Conservation (phyloP, 2,113 vertebrate genomes). For the Dendropsophus ebraccatus region DNA sequence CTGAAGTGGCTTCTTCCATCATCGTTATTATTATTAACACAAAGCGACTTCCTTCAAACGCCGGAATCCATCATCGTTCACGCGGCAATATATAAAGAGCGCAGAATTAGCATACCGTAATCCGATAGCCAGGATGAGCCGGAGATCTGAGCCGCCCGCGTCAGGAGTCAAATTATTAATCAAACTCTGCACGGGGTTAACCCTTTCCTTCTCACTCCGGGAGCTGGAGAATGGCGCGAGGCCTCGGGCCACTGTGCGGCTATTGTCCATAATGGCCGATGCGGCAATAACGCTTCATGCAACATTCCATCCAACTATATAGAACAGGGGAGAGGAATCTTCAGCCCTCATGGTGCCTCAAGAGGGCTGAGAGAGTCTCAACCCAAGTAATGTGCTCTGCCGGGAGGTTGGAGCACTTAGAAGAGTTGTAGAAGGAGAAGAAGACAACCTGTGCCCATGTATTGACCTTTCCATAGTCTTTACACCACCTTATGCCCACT, state of each 20-base stretch:
- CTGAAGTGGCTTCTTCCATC: constrained; percentile 5
- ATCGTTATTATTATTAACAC: constrained; percentile 32
- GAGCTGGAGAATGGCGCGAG: too few species aligned
- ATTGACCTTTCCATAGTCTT: too few species aligned
- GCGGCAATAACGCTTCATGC: neutral
- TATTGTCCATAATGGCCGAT: too few species aligned
- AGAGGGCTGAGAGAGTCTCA: too few species aligned
- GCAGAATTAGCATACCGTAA: constrained; percentile 38
- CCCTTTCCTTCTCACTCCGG: too few species aligned
- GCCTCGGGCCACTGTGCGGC: too few species aligned
- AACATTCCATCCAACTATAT: neutral
- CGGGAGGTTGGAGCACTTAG: too few species aligned
- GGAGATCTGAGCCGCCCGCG: neutral
- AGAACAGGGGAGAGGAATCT: neutral
- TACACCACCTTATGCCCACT: too few species aligned
- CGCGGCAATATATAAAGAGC: neutral
- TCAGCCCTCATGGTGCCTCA: too few species aligned
- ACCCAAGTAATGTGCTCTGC: too few species aligned
- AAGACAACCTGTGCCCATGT: too few species aligned
- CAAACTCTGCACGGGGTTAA: neutral
- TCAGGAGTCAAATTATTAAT: neutral
- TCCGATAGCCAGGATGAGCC: constrained; percentile 2
- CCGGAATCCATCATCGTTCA: constrained; percentile 41
- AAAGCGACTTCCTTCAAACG: constrained; percentile 28
- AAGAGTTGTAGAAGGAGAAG: too few species aligned